Evolutionary conservation across 1,140 invertebrate species (phyloP).

Genomic region (Drosophila sulfurigaster): DNA sequence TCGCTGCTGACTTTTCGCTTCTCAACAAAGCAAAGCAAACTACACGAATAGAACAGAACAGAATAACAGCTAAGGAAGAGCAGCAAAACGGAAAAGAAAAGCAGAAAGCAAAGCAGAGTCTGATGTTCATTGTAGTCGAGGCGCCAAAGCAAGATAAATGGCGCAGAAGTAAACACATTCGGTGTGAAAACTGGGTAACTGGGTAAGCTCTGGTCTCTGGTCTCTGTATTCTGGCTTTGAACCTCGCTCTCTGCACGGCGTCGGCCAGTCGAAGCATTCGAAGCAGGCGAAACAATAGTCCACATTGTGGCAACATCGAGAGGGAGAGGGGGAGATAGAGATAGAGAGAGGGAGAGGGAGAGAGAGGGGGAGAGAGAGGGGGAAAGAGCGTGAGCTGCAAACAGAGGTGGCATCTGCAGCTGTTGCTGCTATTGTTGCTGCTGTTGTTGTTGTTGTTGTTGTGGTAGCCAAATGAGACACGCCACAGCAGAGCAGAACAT

Average conservation of each 20-base stretch:
- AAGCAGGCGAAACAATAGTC: constrained; percentile 63
- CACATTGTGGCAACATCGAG: constrained; percentile 37
- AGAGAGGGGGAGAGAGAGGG: constrained; percentile 1
- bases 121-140: constrained; percentile 65
- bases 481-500: constrained; percentile 5
- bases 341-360: background rate
- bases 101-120: constrained; percentile 13
- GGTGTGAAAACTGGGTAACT: constrained; percentile 66
- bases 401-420: constrained; percentile 10
- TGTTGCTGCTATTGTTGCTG: constrained; percentile 49
- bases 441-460: constrained; percentile 46
- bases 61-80: constrained; percentile 32
- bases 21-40: background rate
- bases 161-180: constrained; percentile 78
- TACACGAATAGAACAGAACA: constrained; percentile 13
- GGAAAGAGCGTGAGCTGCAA: background rate
- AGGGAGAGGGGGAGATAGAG: background rate
- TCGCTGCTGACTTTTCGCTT: constrained; percentile 48
- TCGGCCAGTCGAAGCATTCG: constrained; percentile 37
- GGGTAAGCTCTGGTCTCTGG: constrained; percentile 13
- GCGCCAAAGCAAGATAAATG: constrained; percentile 81
- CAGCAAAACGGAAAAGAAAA: constrained; percentile 33
- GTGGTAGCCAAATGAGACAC: constrained; percentile 55
- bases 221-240: background rate
- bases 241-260: background rate